These are phyloP conservation scores for Macrotis lagotis DNA, from an alignment of 2,113 vertebrate species.

Conservation along the genomic window DNA sequence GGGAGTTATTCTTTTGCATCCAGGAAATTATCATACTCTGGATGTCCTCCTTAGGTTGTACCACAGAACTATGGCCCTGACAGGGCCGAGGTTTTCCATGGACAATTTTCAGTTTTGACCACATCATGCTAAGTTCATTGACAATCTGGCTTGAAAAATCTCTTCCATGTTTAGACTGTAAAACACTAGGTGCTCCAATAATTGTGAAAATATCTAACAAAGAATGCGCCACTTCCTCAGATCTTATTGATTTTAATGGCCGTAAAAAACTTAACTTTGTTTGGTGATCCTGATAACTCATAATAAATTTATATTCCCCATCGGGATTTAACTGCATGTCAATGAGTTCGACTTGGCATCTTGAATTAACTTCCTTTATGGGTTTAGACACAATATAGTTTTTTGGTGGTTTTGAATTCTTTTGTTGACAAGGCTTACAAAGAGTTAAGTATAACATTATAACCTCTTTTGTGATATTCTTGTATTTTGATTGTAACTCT, in stretches of 20 bases:
- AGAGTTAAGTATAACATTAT: conserved; percentile 63
- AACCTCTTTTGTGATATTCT: conserved; percentile 69
- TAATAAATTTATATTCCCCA: conserved; percentile 53
- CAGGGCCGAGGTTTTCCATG: conserved; percentile 43
- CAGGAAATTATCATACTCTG: conserved; percentile 41
- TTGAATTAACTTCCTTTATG: conserved; percentile 39
- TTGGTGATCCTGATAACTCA: conserved; percentile 53
- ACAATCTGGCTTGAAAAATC: conserved; percentile 63
- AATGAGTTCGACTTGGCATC: conserved; percentile 64
- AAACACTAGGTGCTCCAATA: conserved; percentile 44
- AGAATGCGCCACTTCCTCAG: conserved; percentile 44
- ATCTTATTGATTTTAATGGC: conserved; percentile 49
- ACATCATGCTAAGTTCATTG: conserved; percentile 40
- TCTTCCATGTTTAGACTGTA: conserved; percentile 47
- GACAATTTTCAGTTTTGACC: conserved; percentile 59
- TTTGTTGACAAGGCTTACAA: conserved; percentile 63
- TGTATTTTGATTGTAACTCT: conserved; percentile 60
- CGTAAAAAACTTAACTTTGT: conserved; percentile 46
- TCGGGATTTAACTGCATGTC: conserved; percentile 53
- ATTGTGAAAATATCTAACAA: conserved; percentile 66
- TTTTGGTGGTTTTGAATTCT: conserved; percentile 41
- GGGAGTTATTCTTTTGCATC: conserved; percentile 44
- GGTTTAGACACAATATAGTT: conserved; percentile 38
- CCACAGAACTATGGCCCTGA: not conserved
- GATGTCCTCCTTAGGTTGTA: conserved; percentile 27